These are phyloP conservation scores for Gambelia wislizenii DNA, from an alignment of 2,797 vertebrate species.

Conservation along the genomic window DNA sequence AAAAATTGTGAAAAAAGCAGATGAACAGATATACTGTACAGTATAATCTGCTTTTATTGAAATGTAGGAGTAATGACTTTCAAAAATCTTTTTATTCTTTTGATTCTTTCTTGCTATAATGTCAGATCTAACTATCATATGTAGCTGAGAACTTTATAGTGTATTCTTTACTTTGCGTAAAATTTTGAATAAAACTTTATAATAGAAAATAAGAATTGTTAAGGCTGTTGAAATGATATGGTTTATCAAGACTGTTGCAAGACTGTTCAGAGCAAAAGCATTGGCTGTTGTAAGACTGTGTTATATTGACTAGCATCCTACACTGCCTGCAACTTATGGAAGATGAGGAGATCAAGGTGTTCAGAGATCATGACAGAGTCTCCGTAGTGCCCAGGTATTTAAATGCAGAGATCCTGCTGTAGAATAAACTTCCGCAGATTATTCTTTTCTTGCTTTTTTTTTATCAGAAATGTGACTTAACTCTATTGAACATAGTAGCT, in stretches of 20 bases:
- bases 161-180: no score
- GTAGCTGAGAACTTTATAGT: no score
- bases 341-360: background rate
- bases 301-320: background rate
- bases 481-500: background rate
- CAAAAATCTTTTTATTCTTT: no score
- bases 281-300: background rate
- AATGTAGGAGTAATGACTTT: no score
- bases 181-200: no score
- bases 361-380: background rate
- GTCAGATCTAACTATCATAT: no score
- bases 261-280: background rate
- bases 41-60: no score
- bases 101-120: no score
- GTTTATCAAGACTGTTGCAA: background rate
- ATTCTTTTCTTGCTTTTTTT: conserved; percentile 8
- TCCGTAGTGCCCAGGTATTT: background rate
- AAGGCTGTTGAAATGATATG: background rate
- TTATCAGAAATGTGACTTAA: background rate
- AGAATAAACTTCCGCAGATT: background rate
- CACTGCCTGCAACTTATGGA: background rate
- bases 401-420: background rate
- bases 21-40: no score
- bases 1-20: no score
- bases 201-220: no score